These are phyloP conservation scores for Antedon mediterranea DNA, from an alignment of 53 echinoderm and acorn worm species.

Conservation along the genomic window DNA sequence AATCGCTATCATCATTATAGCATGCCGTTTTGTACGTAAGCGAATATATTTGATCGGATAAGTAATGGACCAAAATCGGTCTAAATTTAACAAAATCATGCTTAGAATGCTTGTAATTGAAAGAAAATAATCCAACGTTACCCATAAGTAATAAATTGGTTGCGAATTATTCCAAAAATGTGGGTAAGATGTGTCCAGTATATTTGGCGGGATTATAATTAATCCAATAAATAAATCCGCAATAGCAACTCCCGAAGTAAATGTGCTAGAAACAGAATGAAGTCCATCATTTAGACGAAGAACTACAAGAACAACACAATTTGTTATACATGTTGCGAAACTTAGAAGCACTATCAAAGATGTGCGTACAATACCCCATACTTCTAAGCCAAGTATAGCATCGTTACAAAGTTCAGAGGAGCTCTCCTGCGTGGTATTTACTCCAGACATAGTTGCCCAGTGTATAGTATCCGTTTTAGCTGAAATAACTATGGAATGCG, in stretches of 20 bases:
- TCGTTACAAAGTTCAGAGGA: not conserved
- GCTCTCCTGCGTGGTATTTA: not conserved
- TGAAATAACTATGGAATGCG: not conserved
- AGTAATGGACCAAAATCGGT: conserved; percentile 94
- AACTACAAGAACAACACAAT: conserved; percentile 60
- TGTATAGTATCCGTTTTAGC: not conserved
- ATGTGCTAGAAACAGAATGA: conserved; percentile 73
- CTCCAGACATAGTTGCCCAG: not conserved
- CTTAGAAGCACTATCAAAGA: conserved; percentile 34
- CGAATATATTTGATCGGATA: conserved; percentile 92
- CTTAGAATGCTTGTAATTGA: conserved; percentile 81
- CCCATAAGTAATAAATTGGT: conserved; percentile 49
- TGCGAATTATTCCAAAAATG: conserved; percentile 31
- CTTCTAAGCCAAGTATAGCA: not conserved
- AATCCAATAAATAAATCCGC: conserved; percentile 78
- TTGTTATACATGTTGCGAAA: conserved; percentile 44
- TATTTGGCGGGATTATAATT: conserved; percentile 63
- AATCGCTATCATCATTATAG: conserved; percentile 41
- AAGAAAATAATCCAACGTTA: conserved; percentile 68
- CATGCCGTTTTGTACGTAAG: conserved; percentile 68
- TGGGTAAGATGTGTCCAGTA: conserved; percentile 36
- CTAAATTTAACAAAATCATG: conserved; percentile 69
- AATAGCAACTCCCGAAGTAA: conserved; percentile 60
- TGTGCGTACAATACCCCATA: conserved; percentile 4
- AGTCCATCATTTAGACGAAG: conserved; percentile 51